Evolutionary conservation across 2,888 invertebrate genomes (phyloP).

Genomic region (Sympetrum striolatum): DNA sequence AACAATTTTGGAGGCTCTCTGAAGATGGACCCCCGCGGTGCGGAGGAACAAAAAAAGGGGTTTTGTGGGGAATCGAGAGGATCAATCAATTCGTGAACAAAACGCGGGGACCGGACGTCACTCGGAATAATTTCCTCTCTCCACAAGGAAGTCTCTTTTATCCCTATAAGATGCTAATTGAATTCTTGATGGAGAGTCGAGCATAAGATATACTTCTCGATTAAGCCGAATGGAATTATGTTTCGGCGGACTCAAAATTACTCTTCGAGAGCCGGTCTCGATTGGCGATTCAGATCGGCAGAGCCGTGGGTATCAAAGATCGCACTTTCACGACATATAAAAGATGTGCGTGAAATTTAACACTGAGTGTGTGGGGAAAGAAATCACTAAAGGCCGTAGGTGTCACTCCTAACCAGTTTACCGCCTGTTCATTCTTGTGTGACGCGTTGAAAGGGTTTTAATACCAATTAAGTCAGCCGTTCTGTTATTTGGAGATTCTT

Average conservation of each 20-base stretch:
- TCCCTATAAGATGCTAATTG: not conserved
- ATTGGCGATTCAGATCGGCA: no score
- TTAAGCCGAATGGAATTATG: not conserved
- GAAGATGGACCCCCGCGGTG: not conserved
- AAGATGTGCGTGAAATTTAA: no score
- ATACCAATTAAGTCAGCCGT: no score
- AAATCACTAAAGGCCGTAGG: no score
- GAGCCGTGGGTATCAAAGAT: no score
- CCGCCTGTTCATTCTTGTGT: no score
- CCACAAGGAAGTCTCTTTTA: not conserved
- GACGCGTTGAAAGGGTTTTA: no score
- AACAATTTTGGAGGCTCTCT: not conserved
- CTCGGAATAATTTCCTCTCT: not conserved
- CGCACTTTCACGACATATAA: no score
- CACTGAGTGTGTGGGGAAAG: no score
- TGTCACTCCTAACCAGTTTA: no score
- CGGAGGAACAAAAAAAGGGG: not conserved
- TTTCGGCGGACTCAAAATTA: not conserved
- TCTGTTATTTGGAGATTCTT: no score
- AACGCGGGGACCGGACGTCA: not conserved
- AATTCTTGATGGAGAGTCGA: not conserved
- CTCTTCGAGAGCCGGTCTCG: not conserved
- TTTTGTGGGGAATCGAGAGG: not conserved
- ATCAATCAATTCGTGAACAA: slow-evolving; percentile 13
- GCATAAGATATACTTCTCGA: not conserved